Percentiles rank a stretch among this genome's conserved stretches.
Evolutionary conservation across 2,888 invertebrate genomes (phyloP).

Genomic region (Teinopalpus imperialis): DNA sequence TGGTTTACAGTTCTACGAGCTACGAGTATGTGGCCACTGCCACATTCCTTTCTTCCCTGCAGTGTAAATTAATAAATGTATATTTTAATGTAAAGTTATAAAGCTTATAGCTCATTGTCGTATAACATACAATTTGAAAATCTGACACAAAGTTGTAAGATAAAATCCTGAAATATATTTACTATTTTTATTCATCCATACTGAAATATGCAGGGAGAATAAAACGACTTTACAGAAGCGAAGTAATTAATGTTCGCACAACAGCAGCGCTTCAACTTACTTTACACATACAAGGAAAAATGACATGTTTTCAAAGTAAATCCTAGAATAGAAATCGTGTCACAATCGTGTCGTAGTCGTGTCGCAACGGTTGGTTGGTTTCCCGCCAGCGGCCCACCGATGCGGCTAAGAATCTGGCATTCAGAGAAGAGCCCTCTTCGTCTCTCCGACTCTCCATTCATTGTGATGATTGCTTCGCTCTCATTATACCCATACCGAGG

Average conservation of each 20-base stretch:
- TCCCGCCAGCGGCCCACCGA: conserved; percentile 30
- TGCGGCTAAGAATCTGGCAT: conserved; percentile 46
- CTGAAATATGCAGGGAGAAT: too few species aligned
- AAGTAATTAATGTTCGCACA: conserved; percentile 17
- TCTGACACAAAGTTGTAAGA: too few species aligned
- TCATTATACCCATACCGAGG: conserved; percentile 56
- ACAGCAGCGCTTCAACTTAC: conserved; percentile 2
- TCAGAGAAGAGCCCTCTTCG: conserved; percentile 52
- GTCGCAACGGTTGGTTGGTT: conserved; percentile 14
- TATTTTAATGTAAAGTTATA: too few species aligned
- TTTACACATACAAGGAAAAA: conserved; percentile 10
- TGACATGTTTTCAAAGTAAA: conserved; percentile 6
- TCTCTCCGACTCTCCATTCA: conserved; percentile 59
- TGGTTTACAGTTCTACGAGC: too few species aligned
- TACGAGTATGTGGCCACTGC: too few species aligned
- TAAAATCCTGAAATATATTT: too few species aligned
- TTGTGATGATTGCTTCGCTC: conserved; percentile 74
- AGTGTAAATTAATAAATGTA: too few species aligned
- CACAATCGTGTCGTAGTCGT: conserved; percentile 6
- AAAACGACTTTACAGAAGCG: conserved; percentile 17
- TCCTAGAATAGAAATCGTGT: neutral
- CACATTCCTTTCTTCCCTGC: too few species aligned
- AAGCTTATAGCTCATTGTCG: too few species aligned
- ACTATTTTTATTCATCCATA: too few species aligned
- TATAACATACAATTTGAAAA: too few species aligned